Conservation (phyloP, 2,113 vertebrate species). For the Crotalus tigris region DNA sequence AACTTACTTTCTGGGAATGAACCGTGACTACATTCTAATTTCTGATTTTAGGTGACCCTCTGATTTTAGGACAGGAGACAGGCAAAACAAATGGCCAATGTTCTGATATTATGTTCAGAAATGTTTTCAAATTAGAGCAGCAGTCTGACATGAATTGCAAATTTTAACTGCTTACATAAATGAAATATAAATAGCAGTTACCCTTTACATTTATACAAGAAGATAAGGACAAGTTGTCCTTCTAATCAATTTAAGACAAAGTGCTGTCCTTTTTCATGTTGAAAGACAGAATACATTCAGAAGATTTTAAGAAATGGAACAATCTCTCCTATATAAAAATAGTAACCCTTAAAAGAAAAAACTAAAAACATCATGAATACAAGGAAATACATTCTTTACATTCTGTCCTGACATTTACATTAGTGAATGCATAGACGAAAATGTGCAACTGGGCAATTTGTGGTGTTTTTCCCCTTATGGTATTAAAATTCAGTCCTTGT, state of each 20-base stretch:
- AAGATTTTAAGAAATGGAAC: constrained; percentile 31
- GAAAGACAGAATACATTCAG: constrained; percentile 21
- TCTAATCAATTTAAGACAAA: constrained; percentile 54
- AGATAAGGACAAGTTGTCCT: constrained; percentile 33
- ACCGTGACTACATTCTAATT: constrained; percentile 34
- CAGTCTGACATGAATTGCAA: constrained; percentile 51
- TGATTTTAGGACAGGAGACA: constrained; percentile 49
- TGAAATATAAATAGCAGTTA: constrained; percentile 51
- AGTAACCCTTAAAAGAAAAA: constrained; percentile 30
- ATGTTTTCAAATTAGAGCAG: constrained; percentile 58
- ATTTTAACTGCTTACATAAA: constrained; percentile 51
- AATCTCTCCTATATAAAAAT: constrained; percentile 32
- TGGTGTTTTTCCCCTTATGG: neutral
- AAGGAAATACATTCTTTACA: constrained; percentile 9
- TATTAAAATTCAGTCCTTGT: constrained; percentile 9
- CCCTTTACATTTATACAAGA: constrained; percentile 34
- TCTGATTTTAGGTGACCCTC: constrained; percentile 52
- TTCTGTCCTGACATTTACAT: constrained; percentile 35
- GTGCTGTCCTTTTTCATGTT: constrained; percentile 25
- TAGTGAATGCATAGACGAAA: constrained; percentile 8
- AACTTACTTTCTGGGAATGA: constrained; percentile 49
- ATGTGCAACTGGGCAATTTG: neutral
- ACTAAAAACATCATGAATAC: constrained; percentile 28
- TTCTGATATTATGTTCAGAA: constrained; percentile 54
- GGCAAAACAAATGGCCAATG: constrained; percentile 49